Evolutionary conservation across 2,113 vertebrate species (phyloP), one percentile per base, ranked within the genome.

Genomic region (Vireo altiloquus): DNA sequence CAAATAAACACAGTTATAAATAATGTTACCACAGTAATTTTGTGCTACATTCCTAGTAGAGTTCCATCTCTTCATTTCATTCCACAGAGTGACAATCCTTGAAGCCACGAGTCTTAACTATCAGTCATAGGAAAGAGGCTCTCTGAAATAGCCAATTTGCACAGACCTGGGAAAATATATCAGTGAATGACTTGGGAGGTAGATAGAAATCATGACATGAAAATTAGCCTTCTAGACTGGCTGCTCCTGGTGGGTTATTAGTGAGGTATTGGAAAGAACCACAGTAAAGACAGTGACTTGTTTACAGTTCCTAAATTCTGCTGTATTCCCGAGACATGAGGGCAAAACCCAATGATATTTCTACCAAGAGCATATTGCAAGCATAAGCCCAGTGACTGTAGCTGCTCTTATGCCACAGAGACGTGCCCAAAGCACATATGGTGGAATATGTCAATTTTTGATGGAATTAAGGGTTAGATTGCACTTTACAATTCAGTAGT

Each of bases 361-460:
- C 63, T 57, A 19, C 52, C 24, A 61, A 52, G 37, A 33, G 2
- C 10, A 12, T 56, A 25, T 33, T 65, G 14, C 28, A 46, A n/a
- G 6, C 28, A 37, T 28, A 53, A 60, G 2, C 15, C 42, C 53
- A 39, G 10, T 61, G 33, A 6, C 6, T 70, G 9, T 28, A 70
- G 15, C 22, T 74, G 10, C 11, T 50, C 2, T 75, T 50, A 25
- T 13, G 52, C 17, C 42, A 60, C 21, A 28, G 39, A 77, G 77
- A 37, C 0, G 2, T 33, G 46, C 12, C 40, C n/a, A 70, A 60
- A 75, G 27, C 21, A 19, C 19, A 27, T n/a, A 33, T 0, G 1
- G 31, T 44, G 3, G 16, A 72, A 71, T 30, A 49, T 7, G 21
- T 35, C 13, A n/a, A 28, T 31, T 63, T 90, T 39, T 16, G 4